phyloP scores from a whole-genome alignment of 2,888 invertebrate species.

The Lasioglossum pauxillum region DNA sequence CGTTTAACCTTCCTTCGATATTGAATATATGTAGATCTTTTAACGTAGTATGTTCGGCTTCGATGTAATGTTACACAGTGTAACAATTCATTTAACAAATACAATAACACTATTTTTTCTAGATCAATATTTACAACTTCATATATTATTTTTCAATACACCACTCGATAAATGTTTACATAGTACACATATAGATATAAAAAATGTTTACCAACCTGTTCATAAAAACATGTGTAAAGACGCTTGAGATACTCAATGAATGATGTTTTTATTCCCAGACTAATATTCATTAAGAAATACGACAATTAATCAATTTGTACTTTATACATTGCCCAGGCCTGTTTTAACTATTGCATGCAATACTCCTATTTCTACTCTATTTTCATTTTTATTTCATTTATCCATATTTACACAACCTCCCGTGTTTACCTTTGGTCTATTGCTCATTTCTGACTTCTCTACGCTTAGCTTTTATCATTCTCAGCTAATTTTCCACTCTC shows the following conservation, averaged over 20 bases:
- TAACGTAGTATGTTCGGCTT: background rate
- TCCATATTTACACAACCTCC: too few relatives aligned
- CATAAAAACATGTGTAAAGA: conserved; percentile 26
- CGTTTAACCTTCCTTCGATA: background rate
- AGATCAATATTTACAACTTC: background rate
- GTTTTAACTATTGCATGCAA: too few relatives aligned
- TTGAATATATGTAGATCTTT: background rate
- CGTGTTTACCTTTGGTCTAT: too few relatives aligned
- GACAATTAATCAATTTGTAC: background rate
- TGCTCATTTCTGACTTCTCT: too few relatives aligned
- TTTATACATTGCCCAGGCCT: background rate
- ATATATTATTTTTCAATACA: background rate
- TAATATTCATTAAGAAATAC: conserved; percentile 9
- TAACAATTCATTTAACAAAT: too few relatives aligned
- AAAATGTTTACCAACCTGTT: background rate
- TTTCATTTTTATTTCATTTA: too few relatives aligned
- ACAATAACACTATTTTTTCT: too few relatives aligned
- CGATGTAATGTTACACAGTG: background rate
- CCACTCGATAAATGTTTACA: background rate
- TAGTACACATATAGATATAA: background rate
- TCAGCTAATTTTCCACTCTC: too few relatives aligned
- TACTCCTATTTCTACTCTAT: too few relatives aligned
- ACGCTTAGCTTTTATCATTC: too few relatives aligned
- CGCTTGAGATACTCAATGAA: conserved; percentile 13
- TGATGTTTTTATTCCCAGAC: conserved; percentile 19